Evolutionary conservation across 2,797 vertebrate species (phyloP).

Genomic region (Sebastes iracundus): DNA sequence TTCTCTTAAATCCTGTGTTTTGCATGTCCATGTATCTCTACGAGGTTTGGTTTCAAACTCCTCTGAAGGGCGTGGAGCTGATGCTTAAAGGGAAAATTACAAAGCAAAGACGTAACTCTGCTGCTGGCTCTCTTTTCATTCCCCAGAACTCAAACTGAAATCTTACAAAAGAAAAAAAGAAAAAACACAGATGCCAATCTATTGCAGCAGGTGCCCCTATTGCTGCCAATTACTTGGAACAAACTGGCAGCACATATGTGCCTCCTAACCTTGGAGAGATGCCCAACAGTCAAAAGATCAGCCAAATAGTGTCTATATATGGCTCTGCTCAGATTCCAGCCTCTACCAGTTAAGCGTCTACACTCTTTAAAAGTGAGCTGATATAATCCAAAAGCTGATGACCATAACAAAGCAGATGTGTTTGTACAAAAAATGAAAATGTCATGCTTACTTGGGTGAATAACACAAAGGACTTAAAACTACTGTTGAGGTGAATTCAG

Average conservation of each 20-base stretch:
- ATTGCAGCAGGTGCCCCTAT: conserved; percentile 52
- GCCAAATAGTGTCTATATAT: conserved; percentile 54
- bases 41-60: not conserved
- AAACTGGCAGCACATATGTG: conserved; percentile 18
- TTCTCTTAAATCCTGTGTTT: not conserved
- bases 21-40: not conserved
- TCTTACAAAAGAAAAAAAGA: not conserved
- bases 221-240: conserved; percentile 22
- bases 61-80: not conserved
- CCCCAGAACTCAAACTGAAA: conserved; percentile 29
- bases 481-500: not conserved
- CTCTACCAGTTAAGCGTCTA: not conserved
- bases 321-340: conserved; percentile 43
- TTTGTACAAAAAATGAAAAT: conserved; percentile 2
- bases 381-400: conserved; percentile 28
- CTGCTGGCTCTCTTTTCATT: not conserved
- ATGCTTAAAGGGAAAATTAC: not conserved
- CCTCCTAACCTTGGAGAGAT: conserved; percentile 48
- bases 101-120: not conserved
- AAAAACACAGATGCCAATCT: conserved; percentile 37
- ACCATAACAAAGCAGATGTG: not conserved
- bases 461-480: not conserved
- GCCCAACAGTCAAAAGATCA: conserved; percentile 55
- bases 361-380: not conserved
- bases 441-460: conserved; percentile 1